Conservation (phyloP, 2,888 invertebrate genomes). For the Cheilosia impressa region DNA sequence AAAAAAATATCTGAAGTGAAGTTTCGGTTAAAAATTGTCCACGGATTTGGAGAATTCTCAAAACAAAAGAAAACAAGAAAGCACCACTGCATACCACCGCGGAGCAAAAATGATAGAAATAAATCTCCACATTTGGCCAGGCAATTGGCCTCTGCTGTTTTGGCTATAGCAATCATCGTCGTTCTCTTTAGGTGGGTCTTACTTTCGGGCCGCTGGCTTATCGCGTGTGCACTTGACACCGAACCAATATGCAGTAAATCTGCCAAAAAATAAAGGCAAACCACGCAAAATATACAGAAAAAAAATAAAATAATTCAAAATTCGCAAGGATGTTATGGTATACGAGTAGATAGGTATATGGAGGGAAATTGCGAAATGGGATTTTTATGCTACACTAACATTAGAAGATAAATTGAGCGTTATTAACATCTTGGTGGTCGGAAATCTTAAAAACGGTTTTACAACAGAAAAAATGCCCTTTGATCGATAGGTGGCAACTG, state of each 20-base stretch:
- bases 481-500: too few species aligned
- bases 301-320: neutral
- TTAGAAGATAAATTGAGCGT: slow-evolving; percentile 34
- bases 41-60: slow-evolving; percentile 30
- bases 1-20: neutral
- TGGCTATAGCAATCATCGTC: slow-evolving; percentile 55
- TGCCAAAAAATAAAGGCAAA: slow-evolving; percentile 77
- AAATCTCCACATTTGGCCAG: slow-evolving; percentile 78
- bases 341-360: too few species aligned
- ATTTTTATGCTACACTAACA: neutral
- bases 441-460: neutral
- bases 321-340: neutral
- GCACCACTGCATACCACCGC: neutral
- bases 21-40: neutral
- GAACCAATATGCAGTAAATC: slow-evolving; percentile 84
- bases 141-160: slow-evolving; percentile 56
- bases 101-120: slow-evolving; percentile 81
- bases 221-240: slow-evolving; percentile 82
- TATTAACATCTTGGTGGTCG: slow-evolving; percentile 28
- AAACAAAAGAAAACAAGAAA: slow-evolving; percentile 9
- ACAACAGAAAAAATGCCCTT: too few species aligned
- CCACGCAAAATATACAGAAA: neutral
- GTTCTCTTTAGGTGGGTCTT: slow-evolving; percentile 26
- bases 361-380: slow-evolving; percentile 7
- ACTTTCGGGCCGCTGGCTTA: slow-evolving; percentile 65